Base-by-base conservation (phyloP, 2,113 vertebrate species). In the Elgaria multicarinata region DNA sequence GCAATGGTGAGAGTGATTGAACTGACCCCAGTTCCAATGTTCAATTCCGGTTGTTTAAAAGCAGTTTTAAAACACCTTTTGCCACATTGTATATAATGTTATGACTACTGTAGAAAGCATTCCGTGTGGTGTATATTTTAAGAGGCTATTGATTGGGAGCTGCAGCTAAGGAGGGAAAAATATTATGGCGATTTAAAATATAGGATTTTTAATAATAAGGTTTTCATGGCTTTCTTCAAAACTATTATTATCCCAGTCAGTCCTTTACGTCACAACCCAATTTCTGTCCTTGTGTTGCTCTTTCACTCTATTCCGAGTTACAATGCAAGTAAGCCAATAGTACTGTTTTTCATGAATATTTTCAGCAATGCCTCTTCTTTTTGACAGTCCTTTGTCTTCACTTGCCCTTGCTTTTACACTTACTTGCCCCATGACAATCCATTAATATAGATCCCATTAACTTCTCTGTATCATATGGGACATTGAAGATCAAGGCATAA, bases 181-280 rank as follows among this genome's bases (percentile, higher is more conserved):
- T 78, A 83, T 88, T 24, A 8, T 88, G 67, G 67, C 69, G 64
- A 85, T 89, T 85, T 86, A 66, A 46, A 69, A 0, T 74, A 84
- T 84, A 24, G 55, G 84, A 8, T 87, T 93, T 93, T 89, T 87
- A 94, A 90, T 46, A 83, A 31, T 9, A 24, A 78, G 3, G 77
- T 2, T 1, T 18, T 86, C 86, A 44, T 91, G 79, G 64, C 90
- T 67, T 0, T 0, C 58, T 91, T 84, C 44, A 50, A 76, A 36
- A 50, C 55, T 87, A 2, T 50, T 79, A 86, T 89, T 50, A 50
- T 87, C 46, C 81, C 1, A 0, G 62, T 0, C 0, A 85, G 87
- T 16, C 24, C 26, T 83, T 80, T 64, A n/a, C 80, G 50, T 85
- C 58, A 42, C 72, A 67, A 64, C 16, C 74, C 18, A 69, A 24